phyloP scores from a whole-genome alignment of 1,140 invertebrate species.

The Drosophila nannoptera region DNA sequence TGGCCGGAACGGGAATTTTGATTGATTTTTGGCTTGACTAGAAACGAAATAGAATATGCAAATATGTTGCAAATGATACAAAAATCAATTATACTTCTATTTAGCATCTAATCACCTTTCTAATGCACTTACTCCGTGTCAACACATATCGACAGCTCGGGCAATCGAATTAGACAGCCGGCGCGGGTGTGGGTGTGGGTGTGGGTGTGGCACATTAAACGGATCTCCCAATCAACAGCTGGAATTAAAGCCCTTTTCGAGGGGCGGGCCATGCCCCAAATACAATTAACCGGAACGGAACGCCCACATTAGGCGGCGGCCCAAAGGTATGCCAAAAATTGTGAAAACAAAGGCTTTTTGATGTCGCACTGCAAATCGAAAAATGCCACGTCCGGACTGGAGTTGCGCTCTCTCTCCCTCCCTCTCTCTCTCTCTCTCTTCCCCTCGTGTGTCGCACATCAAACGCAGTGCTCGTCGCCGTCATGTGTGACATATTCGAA shows the following conservation, averaged over 20 bases:
- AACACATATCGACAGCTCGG: neutral
- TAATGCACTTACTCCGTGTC: neutral
- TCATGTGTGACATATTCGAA: conserved; percentile 73
- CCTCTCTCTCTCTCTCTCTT: neutral
- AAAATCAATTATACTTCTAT: no score
- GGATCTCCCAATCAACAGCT: conserved; percentile 51
- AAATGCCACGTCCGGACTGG: conserved; percentile 10
- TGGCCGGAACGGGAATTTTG: neutral
- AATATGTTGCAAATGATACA: neutral
- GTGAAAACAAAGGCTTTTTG: conserved; percentile 53
- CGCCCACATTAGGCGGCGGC: conserved; percentile 61
- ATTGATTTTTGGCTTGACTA: neutral
- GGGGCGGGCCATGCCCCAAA: conserved; percentile 43
- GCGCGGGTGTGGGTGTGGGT: neutral
- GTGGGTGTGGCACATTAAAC: neutral
- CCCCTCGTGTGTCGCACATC: conserved; percentile 41
- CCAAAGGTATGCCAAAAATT: conserved; percentile 40
- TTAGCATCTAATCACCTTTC: no score
- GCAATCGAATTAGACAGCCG: conserved; percentile 1
- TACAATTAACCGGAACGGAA: conserved; percentile 73
- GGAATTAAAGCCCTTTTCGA: conserved; percentile 43
- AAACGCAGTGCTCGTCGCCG: conserved; percentile 43
- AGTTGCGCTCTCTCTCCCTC: no score
- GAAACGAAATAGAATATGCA: neutral
- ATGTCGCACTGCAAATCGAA: conserved; percentile 61